Conservation (phyloP, 2,797 vertebrate species). For the Parauchenoglanis ngamensis region DNA sequence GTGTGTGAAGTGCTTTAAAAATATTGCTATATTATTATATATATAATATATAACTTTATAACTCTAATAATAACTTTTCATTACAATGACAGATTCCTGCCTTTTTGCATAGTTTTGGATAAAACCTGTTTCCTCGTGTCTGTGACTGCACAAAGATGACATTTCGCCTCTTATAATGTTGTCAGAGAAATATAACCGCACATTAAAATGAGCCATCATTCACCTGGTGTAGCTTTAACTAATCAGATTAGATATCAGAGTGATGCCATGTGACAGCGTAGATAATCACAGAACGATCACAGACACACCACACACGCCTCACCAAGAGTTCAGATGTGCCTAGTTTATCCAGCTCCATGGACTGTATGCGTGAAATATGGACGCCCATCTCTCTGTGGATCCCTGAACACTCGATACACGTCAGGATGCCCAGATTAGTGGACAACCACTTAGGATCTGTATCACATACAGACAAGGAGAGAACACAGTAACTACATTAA, state of each 20-base stretch:
- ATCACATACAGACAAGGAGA: conserved; percentile 16
- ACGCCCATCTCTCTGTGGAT: conserved; percentile 91
- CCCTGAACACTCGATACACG: conserved; percentile 89
- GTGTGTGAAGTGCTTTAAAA: too few relatives aligned
- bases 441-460: conserved; percentile 89
- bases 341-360: conserved; percentile 88
- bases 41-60: too few relatives aligned
- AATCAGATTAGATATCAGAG: neutral
- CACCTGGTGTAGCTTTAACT: too few relatives aligned
- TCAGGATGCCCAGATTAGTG: conserved; percentile 88
- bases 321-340: conserved; percentile 92
- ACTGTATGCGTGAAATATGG: conserved; percentile 89
- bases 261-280: neutral
- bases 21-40: neutral
- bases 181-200: neutral
- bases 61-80: neutral
- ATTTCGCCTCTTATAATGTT: neutral
- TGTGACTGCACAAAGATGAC: neutral
- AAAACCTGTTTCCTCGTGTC: neutral
- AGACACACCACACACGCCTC: conserved; percentile 49
- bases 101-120: neutral
- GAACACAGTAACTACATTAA: too few relatives aligned
- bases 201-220: neutral
- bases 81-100: neutral
- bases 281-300: neutral